Evolutionary conservation across 2,113 vertebrate species (phyloP).

Genomic region (Herpetotheres cachinnans): DNA sequence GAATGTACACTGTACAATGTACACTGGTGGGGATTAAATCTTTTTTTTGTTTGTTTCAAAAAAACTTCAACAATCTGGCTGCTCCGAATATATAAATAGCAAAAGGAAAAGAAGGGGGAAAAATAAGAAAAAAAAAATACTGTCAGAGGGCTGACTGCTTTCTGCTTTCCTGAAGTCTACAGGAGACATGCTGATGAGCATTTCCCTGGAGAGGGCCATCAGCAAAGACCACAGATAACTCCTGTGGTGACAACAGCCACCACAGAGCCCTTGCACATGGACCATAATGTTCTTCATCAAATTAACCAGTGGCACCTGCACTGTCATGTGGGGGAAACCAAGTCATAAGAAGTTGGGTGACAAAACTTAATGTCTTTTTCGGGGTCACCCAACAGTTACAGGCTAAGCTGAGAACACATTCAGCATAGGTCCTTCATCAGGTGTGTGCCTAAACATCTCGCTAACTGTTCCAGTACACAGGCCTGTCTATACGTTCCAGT

Average conservation of each 20-base stretch:
- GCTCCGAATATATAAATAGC: not conserved
- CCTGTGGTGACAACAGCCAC: not conserved
- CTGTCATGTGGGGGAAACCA: not conserved
- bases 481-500: not conserved
- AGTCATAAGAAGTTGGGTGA: not conserved
- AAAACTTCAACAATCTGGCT: not conserved
- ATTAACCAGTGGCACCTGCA: not conserved
- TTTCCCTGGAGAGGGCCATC: not conserved
- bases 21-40: not conserved
- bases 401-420: not conserved
- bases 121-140: not conserved
- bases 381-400: accelerated
- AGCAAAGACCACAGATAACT: not conserved
- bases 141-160: not conserved
- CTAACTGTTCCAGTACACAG: not conserved
- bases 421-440: not conserved
- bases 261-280: not conserved
- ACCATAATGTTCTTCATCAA: not conserved
- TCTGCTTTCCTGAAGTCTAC: not conserved
- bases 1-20: not conserved
- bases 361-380: not conserved
- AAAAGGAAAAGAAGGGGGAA: not conserved
- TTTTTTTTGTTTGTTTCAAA: not conserved
- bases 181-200: not conserved
- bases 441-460: not conserved